These are phyloP conservation scores for Amblyteles armatorius DNA, from an alignment of 2,888 invertebrate species.

Conservation along the genomic window DNA sequence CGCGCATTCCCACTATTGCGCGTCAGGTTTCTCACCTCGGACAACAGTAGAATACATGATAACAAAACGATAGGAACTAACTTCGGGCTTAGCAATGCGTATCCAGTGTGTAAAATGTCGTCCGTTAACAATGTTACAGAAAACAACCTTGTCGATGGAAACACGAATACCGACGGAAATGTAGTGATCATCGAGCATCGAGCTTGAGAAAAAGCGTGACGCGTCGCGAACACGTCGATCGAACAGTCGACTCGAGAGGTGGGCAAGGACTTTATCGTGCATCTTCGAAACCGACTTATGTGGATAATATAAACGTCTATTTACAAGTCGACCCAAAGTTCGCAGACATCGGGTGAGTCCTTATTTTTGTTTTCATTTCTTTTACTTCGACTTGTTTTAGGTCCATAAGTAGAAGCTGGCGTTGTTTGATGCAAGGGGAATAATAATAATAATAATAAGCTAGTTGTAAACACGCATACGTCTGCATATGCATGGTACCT, in stretches of 20 bases:
- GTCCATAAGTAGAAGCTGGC: neutral
- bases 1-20: neutral
- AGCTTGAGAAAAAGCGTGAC: slow-evolving; percentile 4
- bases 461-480: neutral
- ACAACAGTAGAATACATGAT: neutral
- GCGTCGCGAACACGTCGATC: slow-evolving; percentile 1
- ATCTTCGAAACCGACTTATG: slow-evolving; percentile 6
- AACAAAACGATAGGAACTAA: neutral
- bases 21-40: neutral
- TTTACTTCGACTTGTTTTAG: neutral
- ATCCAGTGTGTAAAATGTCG: neutral
- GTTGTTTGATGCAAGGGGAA: too few relatives aligned
- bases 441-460: too few relatives aligned
- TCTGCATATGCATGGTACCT: neutral
- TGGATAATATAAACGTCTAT: slow-evolving; percentile 30
- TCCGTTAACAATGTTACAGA: slow-evolving; percentile 17
- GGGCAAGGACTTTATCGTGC: slow-evolving; percentile 4
- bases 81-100: neutral
- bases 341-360: slow-evolving; percentile 51
- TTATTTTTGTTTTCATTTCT: neutral
- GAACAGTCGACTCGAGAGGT: neutral
- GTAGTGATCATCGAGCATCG: slow-evolving; percentile 33
- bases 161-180: slow-evolving; percentile 11
- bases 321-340: slow-evolving; percentile 14
- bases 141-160: neutral